Conservation (phyloP, 2,113 vertebrate genomes). For the Ia io region DNA sequence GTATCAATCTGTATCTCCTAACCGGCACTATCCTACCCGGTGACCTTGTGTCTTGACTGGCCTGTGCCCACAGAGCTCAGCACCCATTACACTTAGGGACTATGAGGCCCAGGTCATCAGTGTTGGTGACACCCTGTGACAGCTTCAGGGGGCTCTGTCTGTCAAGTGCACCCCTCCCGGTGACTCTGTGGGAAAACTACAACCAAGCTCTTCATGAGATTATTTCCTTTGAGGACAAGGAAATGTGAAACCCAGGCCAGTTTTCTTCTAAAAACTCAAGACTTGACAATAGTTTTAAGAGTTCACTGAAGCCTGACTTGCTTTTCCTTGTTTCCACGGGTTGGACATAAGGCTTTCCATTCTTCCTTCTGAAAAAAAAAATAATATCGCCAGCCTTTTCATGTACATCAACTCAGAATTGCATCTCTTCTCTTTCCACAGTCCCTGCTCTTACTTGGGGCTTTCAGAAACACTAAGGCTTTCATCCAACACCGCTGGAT, state of each 20-base stretch:
- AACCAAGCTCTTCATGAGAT: background rate
- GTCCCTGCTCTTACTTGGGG: background rate
- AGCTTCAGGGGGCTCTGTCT: background rate
- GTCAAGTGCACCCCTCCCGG: background rate
- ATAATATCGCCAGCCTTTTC: background rate
- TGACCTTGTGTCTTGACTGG: background rate
- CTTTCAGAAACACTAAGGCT: constrained; percentile 27
- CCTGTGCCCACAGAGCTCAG: background rate
- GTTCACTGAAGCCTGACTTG: background rate
- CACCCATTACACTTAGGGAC: background rate
- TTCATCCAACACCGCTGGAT: background rate
- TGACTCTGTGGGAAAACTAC: background rate
- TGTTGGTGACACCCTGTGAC: background rate
- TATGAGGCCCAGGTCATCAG: background rate
- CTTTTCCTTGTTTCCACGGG: constrained; percentile 20
- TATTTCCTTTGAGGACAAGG: constrained; percentile 12
- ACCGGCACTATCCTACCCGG: background rate
- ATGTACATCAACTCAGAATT: background rate
- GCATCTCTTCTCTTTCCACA: background rate
- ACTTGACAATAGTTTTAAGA: background rate
- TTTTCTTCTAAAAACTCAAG: background rate
- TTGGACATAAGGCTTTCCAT: background rate
- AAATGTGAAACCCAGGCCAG: background rate
- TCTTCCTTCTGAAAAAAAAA: constrained; percentile 8
- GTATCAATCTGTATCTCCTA: background rate